Base-by-base conservation (phyloP, 2,113 vertebrate genomes). In the Rallus limicola region DNA sequence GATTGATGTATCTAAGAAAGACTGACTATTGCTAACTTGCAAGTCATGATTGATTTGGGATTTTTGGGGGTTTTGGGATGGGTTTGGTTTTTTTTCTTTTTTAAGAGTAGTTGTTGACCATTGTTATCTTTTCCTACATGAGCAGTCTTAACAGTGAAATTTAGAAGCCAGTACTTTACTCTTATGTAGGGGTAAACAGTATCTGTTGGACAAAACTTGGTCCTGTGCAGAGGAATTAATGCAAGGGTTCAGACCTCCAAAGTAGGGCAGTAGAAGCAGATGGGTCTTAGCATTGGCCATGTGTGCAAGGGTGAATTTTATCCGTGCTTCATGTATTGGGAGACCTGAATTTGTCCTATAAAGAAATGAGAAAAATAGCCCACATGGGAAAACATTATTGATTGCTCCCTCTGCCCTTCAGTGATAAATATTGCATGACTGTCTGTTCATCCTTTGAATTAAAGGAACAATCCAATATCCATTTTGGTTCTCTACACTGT, bases 351-450 rank as follows among this genome's bases (percentile, higher is more conserved):
- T 53, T 91, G 62, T 76, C 58, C 65, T 80, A 6, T 50, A 40
- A 79, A 89, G 46, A 72, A 68, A 91, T 65, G 55, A 91, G 93
- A 93, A 89, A 88, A 91, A 94, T 89, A 63, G 40, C 50, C 50
- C 81, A 59, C 13, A 0, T 74, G 93, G 81, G 88, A 94, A 50
- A 80, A 40, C 23, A 8, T 55, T 81, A 96, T 93, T 64, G 88
- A 95, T 91, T 88, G 71, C 56, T 90, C 87, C 59, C 48, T 65
- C 44, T 93, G 83, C 77, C 91, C 81, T 88, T 62, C 44, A 38
- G 83, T 95, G 74, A 82, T 94, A 94, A 96, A 91, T 95, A 85
- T 20, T 91, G 70, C 62, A 63, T 67, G 88, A 46, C 48, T 96
- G 11, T 63, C 88, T 82, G 53, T 63, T 93, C 72, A 44, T 78